A percentile compares a stretch with the other conserved stretches of the same genome.
phyloP scores from a whole-genome alignment of 2,113 vertebrate genomes.

The Callocephalon fimbriatum region DNA sequence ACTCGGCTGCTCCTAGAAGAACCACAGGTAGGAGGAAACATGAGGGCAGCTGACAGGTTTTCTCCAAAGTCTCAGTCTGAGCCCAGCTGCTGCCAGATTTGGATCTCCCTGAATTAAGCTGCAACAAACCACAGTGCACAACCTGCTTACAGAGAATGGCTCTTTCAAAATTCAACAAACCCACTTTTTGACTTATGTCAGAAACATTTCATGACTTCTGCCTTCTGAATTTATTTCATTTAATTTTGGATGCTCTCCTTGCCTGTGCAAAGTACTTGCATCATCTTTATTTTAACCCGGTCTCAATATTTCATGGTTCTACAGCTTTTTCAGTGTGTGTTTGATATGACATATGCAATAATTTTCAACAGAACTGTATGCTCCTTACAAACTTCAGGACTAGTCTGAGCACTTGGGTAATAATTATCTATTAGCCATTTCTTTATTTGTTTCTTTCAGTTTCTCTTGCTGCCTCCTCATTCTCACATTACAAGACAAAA shows the following conservation, averaged over 20 bases:
- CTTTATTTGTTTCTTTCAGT: background rate
- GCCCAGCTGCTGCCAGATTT: background rate
- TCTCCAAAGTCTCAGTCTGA: background rate
- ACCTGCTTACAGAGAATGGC: background rate
- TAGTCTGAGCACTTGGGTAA: background rate
- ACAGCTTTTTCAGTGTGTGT: background rate
- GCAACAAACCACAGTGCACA: background rate
- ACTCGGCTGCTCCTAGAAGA: background rate
- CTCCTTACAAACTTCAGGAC: background rate
- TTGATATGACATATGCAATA: rapidly evolving
- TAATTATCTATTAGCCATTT: background rate
- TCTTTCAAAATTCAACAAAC: background rate
- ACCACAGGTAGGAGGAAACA: background rate
- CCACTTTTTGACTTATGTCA: background rate
- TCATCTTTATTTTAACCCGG: background rate
- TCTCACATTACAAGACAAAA: background rate
- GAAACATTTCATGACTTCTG: background rate
- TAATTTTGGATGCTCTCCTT: background rate
- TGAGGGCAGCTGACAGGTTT: background rate
- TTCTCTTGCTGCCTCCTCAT: background rate
- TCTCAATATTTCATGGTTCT: background rate
- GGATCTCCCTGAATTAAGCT: background rate
- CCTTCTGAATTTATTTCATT: background rate
- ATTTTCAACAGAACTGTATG: background rate
- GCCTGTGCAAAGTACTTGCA: background rate